Conservation (phyloP, 2,888 invertebrate species). For the Macrosoma leucophasiata region DNA sequence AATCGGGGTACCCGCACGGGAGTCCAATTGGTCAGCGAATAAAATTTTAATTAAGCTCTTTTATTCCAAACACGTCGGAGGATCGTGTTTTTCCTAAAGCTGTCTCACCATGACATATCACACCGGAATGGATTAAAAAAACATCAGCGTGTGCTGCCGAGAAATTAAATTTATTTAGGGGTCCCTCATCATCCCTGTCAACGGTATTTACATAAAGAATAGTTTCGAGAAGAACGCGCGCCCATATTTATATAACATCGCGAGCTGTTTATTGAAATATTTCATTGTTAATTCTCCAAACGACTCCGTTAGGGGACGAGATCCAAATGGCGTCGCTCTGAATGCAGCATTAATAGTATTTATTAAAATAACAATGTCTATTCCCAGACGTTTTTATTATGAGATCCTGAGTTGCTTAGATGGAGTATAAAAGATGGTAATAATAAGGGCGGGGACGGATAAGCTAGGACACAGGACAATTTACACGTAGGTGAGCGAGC, state of each 20-base stretch:
- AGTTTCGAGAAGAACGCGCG: constrained; percentile 59
- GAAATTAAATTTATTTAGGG: constrained; percentile 73
- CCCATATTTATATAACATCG: constrained; percentile 65
- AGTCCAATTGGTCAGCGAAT: constrained; percentile 22
- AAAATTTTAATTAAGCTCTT: constrained; percentile 42
- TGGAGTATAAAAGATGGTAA: constrained; percentile 15
- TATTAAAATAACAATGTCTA: constrained; percentile 67
- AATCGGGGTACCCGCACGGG: constrained; percentile 12
- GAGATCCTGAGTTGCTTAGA: constrained; percentile 23
- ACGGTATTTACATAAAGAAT: constrained; percentile 68
- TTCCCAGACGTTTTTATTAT: constrained; percentile 39
- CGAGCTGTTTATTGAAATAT: constrained; percentile 68
- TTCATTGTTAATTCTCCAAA: constrained; percentile 69
- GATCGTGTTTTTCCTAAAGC: constrained; percentile 38
- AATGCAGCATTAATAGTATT: constrained; percentile 61
- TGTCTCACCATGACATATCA: constrained; percentile 47
- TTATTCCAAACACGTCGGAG: constrained; percentile 44
- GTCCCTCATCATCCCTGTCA: constrained; percentile 62
- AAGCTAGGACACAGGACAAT: constrained; percentile 45
- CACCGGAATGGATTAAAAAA: constrained; percentile 58
- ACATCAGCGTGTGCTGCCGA: constrained; percentile 43
- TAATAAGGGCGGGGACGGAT: constrained; percentile 34
- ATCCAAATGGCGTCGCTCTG: constrained; percentile 47
- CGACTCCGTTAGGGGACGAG: constrained; percentile 52
- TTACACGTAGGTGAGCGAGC: constrained; percentile 52